phyloP scores from a whole-genome alignment of 2,113 vertebrate species.

The Channa maculata region DNA sequence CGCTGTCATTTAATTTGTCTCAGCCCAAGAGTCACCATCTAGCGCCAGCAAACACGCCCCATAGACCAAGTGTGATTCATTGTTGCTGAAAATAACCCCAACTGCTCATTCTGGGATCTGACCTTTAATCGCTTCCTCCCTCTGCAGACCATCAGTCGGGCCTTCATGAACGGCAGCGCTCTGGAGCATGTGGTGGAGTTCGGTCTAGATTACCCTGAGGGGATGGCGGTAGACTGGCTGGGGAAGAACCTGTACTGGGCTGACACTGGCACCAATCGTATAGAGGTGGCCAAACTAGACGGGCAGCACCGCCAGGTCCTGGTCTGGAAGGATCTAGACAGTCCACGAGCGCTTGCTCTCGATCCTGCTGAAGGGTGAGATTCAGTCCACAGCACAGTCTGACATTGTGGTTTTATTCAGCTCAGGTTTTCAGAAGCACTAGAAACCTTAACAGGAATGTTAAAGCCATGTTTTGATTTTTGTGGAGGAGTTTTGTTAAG shows the following conservation, averaged over 20 bases:
- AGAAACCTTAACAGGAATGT: too few species aligned
- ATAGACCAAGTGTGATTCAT: too few species aligned
- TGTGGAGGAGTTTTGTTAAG: too few species aligned
- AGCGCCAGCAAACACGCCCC: too few species aligned
- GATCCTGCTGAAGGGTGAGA: slow-evolving; percentile 94
- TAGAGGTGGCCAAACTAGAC: slow-evolving; percentile 95
- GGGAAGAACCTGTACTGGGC: slow-evolving; percentile 99
- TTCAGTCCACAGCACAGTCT: too few species aligned
- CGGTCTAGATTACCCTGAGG: slow-evolving; percentile 95
- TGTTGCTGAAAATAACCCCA: too few species aligned
- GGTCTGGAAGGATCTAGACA: slow-evolving; percentile 98
- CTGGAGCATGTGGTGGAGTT: slow-evolving; percentile 96
- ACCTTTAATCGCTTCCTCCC: not conserved
- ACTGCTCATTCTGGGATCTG: too few species aligned
- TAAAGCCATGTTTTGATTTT: too few species aligned
- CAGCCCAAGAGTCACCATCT: too few species aligned
- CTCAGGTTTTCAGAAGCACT: too few species aligned
- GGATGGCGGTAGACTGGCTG: slow-evolving; percentile 99
- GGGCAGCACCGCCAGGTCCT: slow-evolving; percentile 95
- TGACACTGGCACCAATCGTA: slow-evolving; percentile 95
- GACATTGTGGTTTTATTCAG: too few species aligned
- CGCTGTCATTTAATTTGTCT: too few species aligned
- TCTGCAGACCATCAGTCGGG: slow-evolving; percentile 94
- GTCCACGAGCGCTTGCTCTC: slow-evolving; percentile 91
- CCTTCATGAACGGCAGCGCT: slow-evolving; percentile 96